Evolutionary conservation across 2,797 vertebrate species (phyloP).

Genomic region (Scomberomorus guttatus): DNA sequence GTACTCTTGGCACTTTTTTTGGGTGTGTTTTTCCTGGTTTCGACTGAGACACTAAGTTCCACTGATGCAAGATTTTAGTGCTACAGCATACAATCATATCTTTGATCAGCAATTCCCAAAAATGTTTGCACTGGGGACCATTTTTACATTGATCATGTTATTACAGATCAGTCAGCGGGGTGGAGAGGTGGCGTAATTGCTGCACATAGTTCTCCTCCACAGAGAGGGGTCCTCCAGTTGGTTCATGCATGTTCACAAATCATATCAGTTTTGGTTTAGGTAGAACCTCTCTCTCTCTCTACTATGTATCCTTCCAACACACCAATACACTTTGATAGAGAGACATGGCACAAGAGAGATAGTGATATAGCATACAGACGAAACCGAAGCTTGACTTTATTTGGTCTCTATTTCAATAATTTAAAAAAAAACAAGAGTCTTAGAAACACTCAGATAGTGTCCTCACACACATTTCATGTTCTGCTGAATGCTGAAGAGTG

Average conservation of each 20-base stretch:
- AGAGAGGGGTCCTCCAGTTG: not conserved
- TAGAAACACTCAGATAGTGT: not conserved
- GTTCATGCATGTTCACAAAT: not conserved
- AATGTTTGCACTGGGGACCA: no score
- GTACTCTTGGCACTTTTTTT: not conserved
- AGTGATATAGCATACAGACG: not conserved
- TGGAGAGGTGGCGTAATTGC: not conserved
- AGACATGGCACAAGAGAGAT: not conserved
- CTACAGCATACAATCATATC: no score
- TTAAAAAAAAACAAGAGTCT: no score
- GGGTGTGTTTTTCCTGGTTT: slow-evolving; percentile 4
- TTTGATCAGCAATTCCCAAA: no score
- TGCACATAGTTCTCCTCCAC: not conserved
- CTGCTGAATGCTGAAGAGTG: no score
- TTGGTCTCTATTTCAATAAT: not conserved
- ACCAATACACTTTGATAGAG: not conserved
- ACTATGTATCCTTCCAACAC: not conserved
- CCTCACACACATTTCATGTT: no score
- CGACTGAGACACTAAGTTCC: no score
- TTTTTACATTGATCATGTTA: not conserved
- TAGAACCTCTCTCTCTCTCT: not conserved
- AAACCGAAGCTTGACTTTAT: not conserved
- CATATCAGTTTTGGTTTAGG: not conserved
- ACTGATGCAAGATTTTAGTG: no score
- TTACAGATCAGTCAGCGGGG: not conserved